Evolutionary conservation across 2,797 vertebrate species (phyloP), one percentile per base, ranked within the genome.

Genomic region (Eulemur rubriventer): DNA sequence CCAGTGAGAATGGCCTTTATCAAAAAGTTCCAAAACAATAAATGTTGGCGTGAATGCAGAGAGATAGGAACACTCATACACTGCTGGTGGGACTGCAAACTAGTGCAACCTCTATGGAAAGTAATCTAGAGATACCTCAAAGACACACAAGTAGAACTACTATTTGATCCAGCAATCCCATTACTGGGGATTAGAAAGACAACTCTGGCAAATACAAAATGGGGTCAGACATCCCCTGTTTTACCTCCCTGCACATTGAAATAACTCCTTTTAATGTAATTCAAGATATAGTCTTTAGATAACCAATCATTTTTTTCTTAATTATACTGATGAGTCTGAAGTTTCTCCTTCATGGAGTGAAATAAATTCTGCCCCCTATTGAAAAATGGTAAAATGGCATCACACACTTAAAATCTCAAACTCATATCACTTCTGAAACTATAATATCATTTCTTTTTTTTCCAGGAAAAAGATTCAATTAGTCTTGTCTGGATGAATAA

Each of bases 361-460:
- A 75, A n/a, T 57, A 48, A 61, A 35, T 79, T 79, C 24, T 57
- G 11, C 9, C 11, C 2, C 28, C 20, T 46, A 20, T 46, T 84
- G 80, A 94, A 92, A 13, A 85, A 30, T 52, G 41, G 28, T 73
- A 87, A 96, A 95, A 78, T 72, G 38, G 12, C 46, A 52, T 70
- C 33, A 38, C 6, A 65, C 11, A 79, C 22, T 63, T 76, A 86
- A 73, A 8, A 35, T 41, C 38, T 69, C 52, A 91, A 81, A 73
- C 5, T 73, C 17, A 12, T n/a, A 33, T 75, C n/a, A 72, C 35
- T 52, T 83, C n/a, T 67, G 38, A 95, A 93, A 83, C 6, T 26
- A 14, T 38, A 85, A 22, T 50, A 38, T 50, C 70, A 65, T 75
- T 33, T 22, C 17, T 11, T 90, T 94, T 72, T 67, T 59, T 69